These are phyloP conservation scores for Sialis fuliginosa DNA, from an alignment of 2,888 invertebrate species.

Conservation along the genomic window DNA sequence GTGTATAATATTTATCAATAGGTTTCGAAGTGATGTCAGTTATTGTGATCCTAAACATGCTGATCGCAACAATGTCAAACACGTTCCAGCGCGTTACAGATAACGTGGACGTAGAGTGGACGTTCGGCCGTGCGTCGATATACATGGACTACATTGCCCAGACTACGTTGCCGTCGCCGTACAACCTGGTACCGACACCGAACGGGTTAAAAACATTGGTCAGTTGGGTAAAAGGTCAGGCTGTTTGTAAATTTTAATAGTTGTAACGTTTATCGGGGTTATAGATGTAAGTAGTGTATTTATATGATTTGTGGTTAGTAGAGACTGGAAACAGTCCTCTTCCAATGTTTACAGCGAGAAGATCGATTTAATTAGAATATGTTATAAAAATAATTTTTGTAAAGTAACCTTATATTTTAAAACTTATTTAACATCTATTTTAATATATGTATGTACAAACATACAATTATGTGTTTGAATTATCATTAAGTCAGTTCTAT, in stretches of 20 bases:
- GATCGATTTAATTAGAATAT: too few relatives aligned
- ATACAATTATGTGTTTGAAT: too few relatives aligned
- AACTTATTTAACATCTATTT: too few relatives aligned
- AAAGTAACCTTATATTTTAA: too few relatives aligned
- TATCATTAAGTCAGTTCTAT: too few relatives aligned
- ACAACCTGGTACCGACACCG: conserved; percentile 48
- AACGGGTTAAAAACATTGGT: conserved; percentile 27
- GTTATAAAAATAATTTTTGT: too few relatives aligned
- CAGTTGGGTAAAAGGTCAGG: conserved; percentile 29
- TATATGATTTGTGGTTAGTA: too few relatives aligned
- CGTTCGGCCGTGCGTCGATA: conserved; percentile 53
- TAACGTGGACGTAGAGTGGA: conserved; percentile 57
- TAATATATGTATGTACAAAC: too few relatives aligned
- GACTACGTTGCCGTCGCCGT: conserved; percentile 49
- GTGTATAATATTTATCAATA: conserved; percentile 9
- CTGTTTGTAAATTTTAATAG: not conserved
- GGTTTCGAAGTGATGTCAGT: conserved; percentile 52
- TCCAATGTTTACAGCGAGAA: too few relatives aligned
- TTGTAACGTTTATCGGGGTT: too few relatives aligned
- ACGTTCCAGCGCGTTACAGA: conserved; percentile 52
- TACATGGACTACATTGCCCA: conserved; percentile 57
- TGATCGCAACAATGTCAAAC: conserved; percentile 64
- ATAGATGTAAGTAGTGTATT: too few relatives aligned
- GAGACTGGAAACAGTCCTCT: too few relatives aligned
- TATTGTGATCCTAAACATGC: conserved; percentile 57